phyloP scores from a whole-genome alignment of 2,113 vertebrate species.

The Pollachius pollachius region DNA sequence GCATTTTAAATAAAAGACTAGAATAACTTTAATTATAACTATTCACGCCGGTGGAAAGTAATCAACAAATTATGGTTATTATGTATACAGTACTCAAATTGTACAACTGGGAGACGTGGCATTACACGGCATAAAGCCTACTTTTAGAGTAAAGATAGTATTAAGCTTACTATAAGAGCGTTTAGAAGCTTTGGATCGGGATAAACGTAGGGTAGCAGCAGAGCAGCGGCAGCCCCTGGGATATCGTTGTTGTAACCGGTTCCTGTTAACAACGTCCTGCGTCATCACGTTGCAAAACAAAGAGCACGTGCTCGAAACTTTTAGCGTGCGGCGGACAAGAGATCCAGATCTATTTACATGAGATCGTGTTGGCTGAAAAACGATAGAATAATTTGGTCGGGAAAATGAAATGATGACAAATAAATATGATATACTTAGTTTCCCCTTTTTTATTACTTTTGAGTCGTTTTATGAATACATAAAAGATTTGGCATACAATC shows the following conservation, averaged over 20 bases:
- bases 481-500: no score
- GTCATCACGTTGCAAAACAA: slow-evolving; percentile 61
- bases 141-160: not conserved
- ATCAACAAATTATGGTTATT: no score
- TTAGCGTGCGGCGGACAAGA: not conserved
- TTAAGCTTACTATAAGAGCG: no score
- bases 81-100: no score
- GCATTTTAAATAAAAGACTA: no score
- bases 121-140: not conserved
- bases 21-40: no score
- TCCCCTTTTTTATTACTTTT: slow-evolving; percentile 6
- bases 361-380: not conserved
- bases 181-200: not conserved
- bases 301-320: slow-evolving; percentile 33
- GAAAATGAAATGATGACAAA: not conserved
- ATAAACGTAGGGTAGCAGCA: not conserved
- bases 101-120: not conserved
- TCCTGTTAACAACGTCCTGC: slow-evolving; percentile 43
- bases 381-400: not conserved
- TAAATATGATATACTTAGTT: not conserved
- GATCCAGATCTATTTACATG: no score
- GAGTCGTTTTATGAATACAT: no score
- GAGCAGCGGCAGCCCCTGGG: not conserved
- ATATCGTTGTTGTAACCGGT: slow-evolving; percentile 33
- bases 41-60: no score